phyloP scores from a whole-genome alignment of 2,113 vertebrate species.

The Pholis gunnellus region DNA sequence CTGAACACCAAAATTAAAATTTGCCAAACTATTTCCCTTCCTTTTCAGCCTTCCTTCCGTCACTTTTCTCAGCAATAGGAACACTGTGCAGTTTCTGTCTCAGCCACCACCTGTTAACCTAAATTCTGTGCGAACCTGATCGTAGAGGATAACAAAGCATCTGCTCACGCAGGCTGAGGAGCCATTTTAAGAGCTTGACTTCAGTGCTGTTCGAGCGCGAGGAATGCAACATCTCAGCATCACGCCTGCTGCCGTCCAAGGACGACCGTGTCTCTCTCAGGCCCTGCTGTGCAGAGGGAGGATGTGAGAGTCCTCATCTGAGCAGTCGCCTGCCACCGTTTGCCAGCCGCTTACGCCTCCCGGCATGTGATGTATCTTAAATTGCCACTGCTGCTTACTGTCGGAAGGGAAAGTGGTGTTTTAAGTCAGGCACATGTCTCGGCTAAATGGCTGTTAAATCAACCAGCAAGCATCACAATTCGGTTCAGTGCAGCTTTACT shows the following conservation, averaged over 20 bases:
- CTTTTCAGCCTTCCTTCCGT: neutral
- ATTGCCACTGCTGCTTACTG: conserved; percentile 41
- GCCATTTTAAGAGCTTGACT: conserved; percentile 67
- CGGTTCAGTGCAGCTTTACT: neutral
- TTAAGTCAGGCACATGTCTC: conserved; percentile 26
- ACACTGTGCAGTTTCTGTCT: neutral
- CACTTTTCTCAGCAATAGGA: neutral
- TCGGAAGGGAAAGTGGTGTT: conserved; percentile 34
- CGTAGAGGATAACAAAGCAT: conserved; percentile 29
- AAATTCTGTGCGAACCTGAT: conserved; percentile 29
- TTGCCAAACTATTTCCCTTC: neutral
- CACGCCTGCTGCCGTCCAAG: conserved; percentile 46
- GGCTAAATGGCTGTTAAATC: conserved; percentile 39
- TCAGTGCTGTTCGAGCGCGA: conserved; percentile 22
- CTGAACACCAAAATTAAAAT: too few species aligned
- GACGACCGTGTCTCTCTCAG: conserved; percentile 29
- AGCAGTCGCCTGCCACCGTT: conserved; percentile 54
- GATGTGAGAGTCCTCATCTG: conserved; percentile 37
- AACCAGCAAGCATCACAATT: conserved; percentile 3
- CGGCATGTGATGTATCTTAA: conserved; percentile 49
- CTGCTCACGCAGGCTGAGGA: conserved; percentile 50
- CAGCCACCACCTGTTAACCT: conserved; percentile 22
- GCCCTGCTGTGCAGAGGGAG: conserved; percentile 15
- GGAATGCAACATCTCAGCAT: conserved; percentile 41
- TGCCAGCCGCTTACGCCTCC: conserved; percentile 40